These are phyloP conservation scores for Channa striata DNA, from an alignment of 2,797 vertebrate genomes.

Conservation along the genomic window DNA sequence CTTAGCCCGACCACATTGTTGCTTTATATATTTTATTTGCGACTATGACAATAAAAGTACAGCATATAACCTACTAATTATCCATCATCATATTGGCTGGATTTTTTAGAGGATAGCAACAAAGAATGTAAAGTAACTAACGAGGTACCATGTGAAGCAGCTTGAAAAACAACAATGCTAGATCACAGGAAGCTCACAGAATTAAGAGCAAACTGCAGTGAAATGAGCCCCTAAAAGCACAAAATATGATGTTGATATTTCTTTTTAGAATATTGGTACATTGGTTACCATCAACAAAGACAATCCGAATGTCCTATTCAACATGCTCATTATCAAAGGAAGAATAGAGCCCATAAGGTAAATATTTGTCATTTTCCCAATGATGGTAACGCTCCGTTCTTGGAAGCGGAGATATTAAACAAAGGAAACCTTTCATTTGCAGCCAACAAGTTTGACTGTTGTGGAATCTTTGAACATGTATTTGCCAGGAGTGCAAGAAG, in stretches of 20 bases:
- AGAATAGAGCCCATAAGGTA: constrained; percentile 4
- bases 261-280: not conserved
- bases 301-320: not conserved
- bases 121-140: too few species aligned
- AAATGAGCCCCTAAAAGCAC: not conserved
- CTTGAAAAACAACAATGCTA: not conserved
- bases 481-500: constrained; percentile 19
- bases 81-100: too few species aligned
- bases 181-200: not conserved
- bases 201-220: too few species aligned
- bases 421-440: constrained; percentile 24
- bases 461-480: constrained; percentile 23
- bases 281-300: not conserved
- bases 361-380: constrained; percentile 20
- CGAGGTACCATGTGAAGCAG: not conserved
- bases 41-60: too few species aligned
- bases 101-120: too few species aligned
- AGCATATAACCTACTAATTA: too few species aligned
- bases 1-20: too few species aligned
- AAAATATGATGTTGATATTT: not conserved
- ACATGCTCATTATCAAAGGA: not conserved
- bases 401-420: constrained; percentile 8
- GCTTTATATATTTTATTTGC: too few species aligned
- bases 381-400: constrained; percentile 1
- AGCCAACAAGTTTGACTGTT: constrained; percentile 17